phyloP scores from a whole-genome alignment of 2,888 invertebrate genomes.

The Atethmia centrago region DNA sequence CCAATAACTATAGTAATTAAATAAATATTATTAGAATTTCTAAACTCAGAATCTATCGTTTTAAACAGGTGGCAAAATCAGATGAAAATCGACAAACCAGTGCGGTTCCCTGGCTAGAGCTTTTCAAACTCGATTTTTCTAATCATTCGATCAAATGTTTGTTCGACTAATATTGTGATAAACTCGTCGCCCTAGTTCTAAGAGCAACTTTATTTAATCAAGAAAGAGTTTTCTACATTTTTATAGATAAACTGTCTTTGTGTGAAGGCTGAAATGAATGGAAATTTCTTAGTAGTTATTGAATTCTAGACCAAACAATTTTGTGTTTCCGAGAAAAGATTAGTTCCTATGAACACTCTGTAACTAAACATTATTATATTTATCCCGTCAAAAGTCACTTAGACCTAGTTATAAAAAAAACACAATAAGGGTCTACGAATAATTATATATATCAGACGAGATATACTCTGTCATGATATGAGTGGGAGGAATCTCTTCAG shows the following conservation, averaged over 20 bases:
- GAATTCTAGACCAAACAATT: not conserved
- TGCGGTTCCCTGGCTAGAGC: not conserved
- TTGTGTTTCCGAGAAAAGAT: not conserved
- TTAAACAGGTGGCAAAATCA: not conserved
- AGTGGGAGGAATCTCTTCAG: not conserved
- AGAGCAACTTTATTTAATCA: slow-evolving; percentile 34
- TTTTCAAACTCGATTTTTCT: slow-evolving; percentile 41
- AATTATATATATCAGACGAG: slow-evolving; percentile 8
- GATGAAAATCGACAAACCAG: slow-evolving; percentile 6
- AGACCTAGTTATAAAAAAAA: not conserved
- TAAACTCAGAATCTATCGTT: not conserved
- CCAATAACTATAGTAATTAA: no score
- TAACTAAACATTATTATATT: not conserved
- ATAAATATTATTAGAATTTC: not conserved
- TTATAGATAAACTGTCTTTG: slow-evolving; percentile 8
- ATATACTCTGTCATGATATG: not conserved
- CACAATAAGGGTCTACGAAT: not conserved
- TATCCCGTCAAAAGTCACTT: not conserved
- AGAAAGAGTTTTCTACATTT: slow-evolving; percentile 25
- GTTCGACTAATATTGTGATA: slow-evolving; percentile 42
- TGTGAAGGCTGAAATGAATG: slow-evolving; percentile 1
- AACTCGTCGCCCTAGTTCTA: slow-evolving; percentile 17
- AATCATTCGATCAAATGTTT: slow-evolving; percentile 57
- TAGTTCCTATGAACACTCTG: not conserved
- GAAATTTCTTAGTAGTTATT: not conserved